phyloP scores from a whole-genome alignment of 2,888 invertebrate species.

The Drosophila barbarae region DNA sequence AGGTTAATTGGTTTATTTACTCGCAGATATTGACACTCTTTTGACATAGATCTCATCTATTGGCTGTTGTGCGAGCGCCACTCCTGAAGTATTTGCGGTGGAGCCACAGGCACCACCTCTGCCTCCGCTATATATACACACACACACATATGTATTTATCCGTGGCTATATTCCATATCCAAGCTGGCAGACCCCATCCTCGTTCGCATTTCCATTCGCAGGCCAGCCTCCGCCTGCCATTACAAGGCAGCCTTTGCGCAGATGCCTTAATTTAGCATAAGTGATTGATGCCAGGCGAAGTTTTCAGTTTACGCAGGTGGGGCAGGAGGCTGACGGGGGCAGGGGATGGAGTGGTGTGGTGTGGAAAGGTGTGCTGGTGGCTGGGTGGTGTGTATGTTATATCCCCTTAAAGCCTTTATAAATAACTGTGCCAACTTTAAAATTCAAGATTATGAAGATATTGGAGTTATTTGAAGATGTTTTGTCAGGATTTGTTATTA shows the following conservation, averaged over 20 bases:
- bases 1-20: conserved; percentile 10
- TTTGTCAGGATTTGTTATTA: neutral
- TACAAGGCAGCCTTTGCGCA: conserved; percentile 12
- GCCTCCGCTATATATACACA: neutral
- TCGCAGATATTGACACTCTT: conserved; percentile 6
- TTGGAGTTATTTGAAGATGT: neutral
- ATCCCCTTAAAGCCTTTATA: conserved; percentile 1
- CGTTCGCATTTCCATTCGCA: neutral
- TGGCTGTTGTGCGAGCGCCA: conserved; percentile 1
- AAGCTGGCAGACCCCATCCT: neutral
- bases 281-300: conserved; percentile 60
- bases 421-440: conserved; percentile 10
- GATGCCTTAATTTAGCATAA: conserved; percentile 57
- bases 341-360: too few species aligned
- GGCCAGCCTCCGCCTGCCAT: neutral
- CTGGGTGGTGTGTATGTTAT: neutral
- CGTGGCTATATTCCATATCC: conserved; percentile 2
- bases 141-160: neutral
- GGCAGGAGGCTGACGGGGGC: neutral
- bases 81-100: conserved; percentile 11
- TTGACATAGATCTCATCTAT: conserved; percentile 3
- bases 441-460: neutral
- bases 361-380: neutral
- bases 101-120: conserved; percentile 9
- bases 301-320: conserved; percentile 30